Evolutionary conservation across 2,888 invertebrate species (phyloP), one percentile per base, ranked within the genome.

Genomic region (Drosophila mercatorum): DNA sequence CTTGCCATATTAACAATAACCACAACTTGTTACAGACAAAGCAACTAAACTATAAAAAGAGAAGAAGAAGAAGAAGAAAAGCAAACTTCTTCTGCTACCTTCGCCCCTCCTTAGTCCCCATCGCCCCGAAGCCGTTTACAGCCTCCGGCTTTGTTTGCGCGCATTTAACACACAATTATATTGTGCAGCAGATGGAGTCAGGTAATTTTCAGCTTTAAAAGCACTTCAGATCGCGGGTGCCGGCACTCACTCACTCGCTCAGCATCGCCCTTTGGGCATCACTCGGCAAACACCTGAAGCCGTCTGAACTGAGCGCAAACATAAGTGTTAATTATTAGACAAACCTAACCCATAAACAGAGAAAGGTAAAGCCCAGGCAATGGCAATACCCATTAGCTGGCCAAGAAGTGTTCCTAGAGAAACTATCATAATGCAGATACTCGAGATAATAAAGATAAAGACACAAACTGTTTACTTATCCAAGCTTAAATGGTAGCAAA

Each of bases 121-220:
- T 14, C 14, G 17, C 34, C 34, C 40, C 14, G 22, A 31, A 40
- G 41, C 52, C 34, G 41, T 52, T 52, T 22, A 63, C 17, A 55
- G 53, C 41, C 47, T 28, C 28, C 12, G 31, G 47, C 56, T 72
- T 72, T 80, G 83, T 85, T 83, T 81, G 72, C 56, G 61, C 56
- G 56, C 80, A 78, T 70, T 83, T 80, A 78, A 77, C 83, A 77
- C 80, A 83, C 80, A 86, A 86, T 83, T 86, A 83, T 73, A 78
- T 69, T 70, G 73, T 49, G 71, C 67, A 63, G 72, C 47, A 62
- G 66, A 75, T 79, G 75, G 65, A 80, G 79, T 72, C 81, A 75
- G 85, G 84, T 87, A 80, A 87, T 84, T 87, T 87, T 75, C 68
- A 80, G 78, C 82, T 78, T 80, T 82, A 72, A 81, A 64, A 72